These are phyloP conservation scores for Sceloporus undulatus DNA, from an alignment of 2,113 vertebrate species.

Conservation along the genomic window DNA sequence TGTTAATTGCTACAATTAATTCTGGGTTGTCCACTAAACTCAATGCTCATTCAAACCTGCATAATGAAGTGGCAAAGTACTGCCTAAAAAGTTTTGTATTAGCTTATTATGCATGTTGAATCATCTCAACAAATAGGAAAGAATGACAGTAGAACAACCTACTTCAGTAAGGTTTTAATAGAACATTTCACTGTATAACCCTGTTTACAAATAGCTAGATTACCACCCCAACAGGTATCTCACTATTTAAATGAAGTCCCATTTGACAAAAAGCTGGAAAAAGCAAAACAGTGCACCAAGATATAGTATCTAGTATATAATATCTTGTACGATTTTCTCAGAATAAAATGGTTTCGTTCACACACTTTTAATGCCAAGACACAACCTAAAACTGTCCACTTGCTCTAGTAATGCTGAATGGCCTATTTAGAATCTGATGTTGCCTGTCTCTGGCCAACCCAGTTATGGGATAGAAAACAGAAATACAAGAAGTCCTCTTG, in stretches of 20 bases:
- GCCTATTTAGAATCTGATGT: constrained; percentile 20
- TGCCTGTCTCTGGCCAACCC: background rate
- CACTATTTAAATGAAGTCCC: background rate
- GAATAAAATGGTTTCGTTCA: constrained; percentile 25
- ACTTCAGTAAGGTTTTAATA: constrained; percentile 64
- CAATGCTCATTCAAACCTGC: constrained; percentile 10
- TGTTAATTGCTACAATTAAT: constrained; percentile 68
- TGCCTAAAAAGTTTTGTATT: background rate
- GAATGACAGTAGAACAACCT: constrained; percentile 2
- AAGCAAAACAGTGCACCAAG: background rate
- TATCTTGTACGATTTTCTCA: background rate
- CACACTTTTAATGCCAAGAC: background rate
- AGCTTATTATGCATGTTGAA: constrained; percentile 38
- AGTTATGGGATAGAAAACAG: constrained; percentile 1
- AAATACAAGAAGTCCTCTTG: background rate
- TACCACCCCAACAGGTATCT: constrained; percentile 1
- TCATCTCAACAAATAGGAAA: constrained; percentile 38
- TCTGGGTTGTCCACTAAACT: constrained; percentile 55
- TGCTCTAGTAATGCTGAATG: background rate
- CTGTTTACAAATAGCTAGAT: background rate
- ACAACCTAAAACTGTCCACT: accelerated
- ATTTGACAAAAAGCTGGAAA: background rate
- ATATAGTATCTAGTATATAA: background rate
- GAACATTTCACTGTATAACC: background rate
- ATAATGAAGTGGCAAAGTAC: background rate